Base-by-base conservation (phyloP, 1,140 invertebrate species). In the Drosophila sulfurigaster region DNA sequence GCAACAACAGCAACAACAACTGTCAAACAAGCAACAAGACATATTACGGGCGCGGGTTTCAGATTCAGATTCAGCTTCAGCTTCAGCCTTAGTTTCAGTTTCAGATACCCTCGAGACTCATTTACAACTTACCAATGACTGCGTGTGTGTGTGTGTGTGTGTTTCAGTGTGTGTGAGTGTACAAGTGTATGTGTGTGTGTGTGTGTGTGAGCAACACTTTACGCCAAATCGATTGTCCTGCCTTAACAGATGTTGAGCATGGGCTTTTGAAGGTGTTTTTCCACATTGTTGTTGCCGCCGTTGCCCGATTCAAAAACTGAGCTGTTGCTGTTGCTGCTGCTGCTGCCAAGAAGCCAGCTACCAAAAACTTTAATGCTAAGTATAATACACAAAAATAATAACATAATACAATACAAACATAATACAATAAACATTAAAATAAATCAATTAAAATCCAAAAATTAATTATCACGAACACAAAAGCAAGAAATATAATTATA, bases 1-100 rank as follows among this genome's bases (percentile, higher is more conserved):
- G 5, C 45, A 59, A 8, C 51, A 56, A 11, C 70, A 76, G 16
- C 85, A 91, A 75, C 81, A 91, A 86, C 88, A 91, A 91, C 88
- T 91, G 89, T 91, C 88, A 91, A 91, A 91, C 88, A 91, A 91
- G 85, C 83, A 91, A 91, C 79, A 85, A 91, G 88, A 91, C 89
- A 91, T 91, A 89, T 91, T 91, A 78, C 83, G 83, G 85, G 77
- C 73, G 83, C 77, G 70, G 80, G 80, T 20, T 20, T 20, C 20
- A 20, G 20, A 20, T 20, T 20, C 48, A 68, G 75, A 60, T 48
- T 45, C 74, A 76, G n/a, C 2, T 35, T 20, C 3, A 20, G 80
- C 64, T 48, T 45, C 74, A 76, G n/a, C 2, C 35, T 20, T 0
- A 20, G 80, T 57, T 45, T 45, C 74, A 76, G n/a, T 6, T 48